These are phyloP conservation scores for Apaloderma vittatum DNA, from an alignment of 2,113 vertebrate genomes.

Conservation along the genomic window DNA sequence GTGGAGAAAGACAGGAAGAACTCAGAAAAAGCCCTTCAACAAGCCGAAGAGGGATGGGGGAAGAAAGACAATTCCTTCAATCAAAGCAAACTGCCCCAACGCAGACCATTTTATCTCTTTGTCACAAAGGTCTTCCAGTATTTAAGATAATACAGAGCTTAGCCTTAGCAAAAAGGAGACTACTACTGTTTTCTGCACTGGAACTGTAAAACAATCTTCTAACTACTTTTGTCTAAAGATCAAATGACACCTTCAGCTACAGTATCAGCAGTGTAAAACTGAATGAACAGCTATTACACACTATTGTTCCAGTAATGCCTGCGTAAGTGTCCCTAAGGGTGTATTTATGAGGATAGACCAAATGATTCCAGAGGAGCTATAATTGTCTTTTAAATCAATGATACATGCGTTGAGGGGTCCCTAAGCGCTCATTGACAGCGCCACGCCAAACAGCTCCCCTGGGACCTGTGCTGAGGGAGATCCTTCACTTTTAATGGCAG, in stretches of 20 bases:
- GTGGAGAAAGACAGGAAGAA: not conserved
- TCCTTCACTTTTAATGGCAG: not conserved
- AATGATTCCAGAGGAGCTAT: not conserved
- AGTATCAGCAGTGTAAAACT: not conserved
- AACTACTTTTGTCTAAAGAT: not conserved
- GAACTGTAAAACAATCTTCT: not conserved
- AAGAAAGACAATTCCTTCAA: not conserved
- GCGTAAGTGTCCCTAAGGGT: conserved; percentile 23
- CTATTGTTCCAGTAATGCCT: not conserved
- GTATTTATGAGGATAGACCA: not conserved
- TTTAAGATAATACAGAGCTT: not conserved
- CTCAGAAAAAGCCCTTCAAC: not conserved
- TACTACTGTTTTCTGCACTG: not conserved
- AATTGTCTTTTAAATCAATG: conserved; percentile 26
- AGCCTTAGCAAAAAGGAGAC: not conserved
- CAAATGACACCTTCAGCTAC: conserved; percentile 17
- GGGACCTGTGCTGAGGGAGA: not conserved
- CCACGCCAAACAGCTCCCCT: not conserved
- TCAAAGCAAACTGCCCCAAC: not conserved
- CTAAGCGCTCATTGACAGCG: not conserved
- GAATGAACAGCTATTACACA: not conserved
- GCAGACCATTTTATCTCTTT: not conserved
- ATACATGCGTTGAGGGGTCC: not conserved
- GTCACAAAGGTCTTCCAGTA: not conserved
- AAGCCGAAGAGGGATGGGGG: fast-evolving